Conservation (phyloP, 1,140 invertebrate genomes). For the Helicorthomorpha holstii region DNA sequence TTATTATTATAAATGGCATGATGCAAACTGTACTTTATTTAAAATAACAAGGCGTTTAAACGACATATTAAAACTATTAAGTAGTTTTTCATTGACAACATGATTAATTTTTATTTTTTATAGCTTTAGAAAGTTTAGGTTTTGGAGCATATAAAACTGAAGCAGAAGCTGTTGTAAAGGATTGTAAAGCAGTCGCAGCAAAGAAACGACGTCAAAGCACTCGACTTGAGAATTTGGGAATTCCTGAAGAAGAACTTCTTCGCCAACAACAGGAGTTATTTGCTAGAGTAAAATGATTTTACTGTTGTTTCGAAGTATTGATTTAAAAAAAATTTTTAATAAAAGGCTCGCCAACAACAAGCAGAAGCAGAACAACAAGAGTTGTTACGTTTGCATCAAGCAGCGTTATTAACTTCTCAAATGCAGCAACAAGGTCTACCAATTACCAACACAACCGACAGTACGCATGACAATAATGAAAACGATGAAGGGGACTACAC, state of each 20-base stretch:
- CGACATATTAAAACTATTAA: not conserved
- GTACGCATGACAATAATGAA: no score
- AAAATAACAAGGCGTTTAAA: not conserved
- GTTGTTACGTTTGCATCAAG: slow-evolving; percentile 58
- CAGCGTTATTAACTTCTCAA: slow-evolving; percentile 30
- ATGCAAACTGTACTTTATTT: no score
- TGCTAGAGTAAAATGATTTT: slow-evolving; percentile 45
- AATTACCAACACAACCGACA: no score
- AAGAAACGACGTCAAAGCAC: slow-evolving; percentile 86
- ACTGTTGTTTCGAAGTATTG: not conserved
- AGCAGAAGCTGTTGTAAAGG: slow-evolving; percentile 80
- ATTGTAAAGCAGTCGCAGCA: slow-evolving; percentile 90
- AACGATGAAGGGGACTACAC: no score
- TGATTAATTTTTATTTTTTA: slow-evolving; percentile 15
- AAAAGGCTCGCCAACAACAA: slow-evolving; percentile 69
- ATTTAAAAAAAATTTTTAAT: slow-evolving; percentile 6
- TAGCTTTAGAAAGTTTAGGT: slow-evolving; percentile 79
- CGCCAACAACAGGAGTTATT: slow-evolving; percentile 96
- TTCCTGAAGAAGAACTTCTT: slow-evolving; percentile 92
- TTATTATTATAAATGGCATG: no score
- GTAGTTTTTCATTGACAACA: no score
- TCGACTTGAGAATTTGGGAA: slow-evolving; percentile 84
- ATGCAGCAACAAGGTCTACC: slow-evolving; percentile 17
- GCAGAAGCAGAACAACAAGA: slow-evolving; percentile 71
- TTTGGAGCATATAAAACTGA: slow-evolving; percentile 86